Evolutionary conservation across 2,113 vertebrate genomes (phyloP).

Genomic region (Vulpes ferrilata): DNA sequence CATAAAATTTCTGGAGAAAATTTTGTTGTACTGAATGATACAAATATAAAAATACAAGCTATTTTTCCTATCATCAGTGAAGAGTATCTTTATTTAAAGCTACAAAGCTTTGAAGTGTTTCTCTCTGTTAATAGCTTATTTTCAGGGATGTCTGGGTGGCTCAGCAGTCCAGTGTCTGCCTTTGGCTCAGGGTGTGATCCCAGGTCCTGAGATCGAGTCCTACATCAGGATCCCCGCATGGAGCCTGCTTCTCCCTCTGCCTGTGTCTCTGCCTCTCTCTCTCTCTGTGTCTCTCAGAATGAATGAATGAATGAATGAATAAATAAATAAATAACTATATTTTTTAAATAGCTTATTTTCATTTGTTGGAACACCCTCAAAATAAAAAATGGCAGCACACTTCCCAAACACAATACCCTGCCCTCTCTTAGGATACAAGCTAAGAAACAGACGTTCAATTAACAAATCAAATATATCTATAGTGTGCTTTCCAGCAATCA

Average conservation of each 20-base stretch:
- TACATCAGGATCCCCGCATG: no score
- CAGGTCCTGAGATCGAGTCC: no score
- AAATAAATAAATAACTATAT: no score
- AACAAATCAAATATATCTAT: not conserved
- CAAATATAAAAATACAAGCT: not conserved
- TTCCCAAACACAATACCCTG: not conserved
- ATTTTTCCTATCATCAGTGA: not conserved
- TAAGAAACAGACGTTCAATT: not conserved
- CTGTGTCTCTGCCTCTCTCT: no score
- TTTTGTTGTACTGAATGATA: not conserved
- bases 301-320: no score
- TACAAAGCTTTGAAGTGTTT: not conserved
- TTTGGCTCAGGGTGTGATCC: no score
- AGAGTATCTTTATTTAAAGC: not conserved
- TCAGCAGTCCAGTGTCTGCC: no score
- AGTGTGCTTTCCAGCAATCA: not conserved
- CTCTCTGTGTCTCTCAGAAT: no score
- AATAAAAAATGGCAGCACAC: not conserved
- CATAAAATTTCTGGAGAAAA: not conserved
- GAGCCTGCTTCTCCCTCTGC: no score
- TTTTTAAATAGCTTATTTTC: not conserved
- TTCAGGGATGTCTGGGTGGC: not conserved
- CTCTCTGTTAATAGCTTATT: not conserved
- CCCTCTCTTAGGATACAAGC: not conserved
- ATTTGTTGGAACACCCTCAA: not conserved